phyloP scores from a whole-genome alignment of 1,140 invertebrate genomes.

The Hyposmocoma kahamanoa region DNA sequence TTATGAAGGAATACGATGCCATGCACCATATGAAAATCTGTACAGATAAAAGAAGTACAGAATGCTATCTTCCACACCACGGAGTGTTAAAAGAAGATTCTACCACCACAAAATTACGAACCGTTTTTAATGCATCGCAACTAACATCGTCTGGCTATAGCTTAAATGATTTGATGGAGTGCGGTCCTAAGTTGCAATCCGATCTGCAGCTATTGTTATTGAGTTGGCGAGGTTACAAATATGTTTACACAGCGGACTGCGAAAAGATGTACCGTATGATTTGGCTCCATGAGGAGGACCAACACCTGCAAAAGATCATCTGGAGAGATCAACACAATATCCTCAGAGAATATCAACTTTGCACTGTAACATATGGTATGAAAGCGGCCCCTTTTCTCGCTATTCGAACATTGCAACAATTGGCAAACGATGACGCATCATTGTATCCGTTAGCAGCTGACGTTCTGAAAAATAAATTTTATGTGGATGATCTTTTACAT shows the following conservation, averaged over 20 bases:
- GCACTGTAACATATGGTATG: not conserved
- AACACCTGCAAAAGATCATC: slow-evolving; percentile 21
- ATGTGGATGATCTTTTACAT: not conserved
- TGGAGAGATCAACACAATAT: slow-evolving; percentile 10
- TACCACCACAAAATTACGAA: not conserved
- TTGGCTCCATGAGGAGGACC: slow-evolving; percentile 21
- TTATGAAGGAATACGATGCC: not conserved
- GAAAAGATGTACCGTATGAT: slow-evolving; percentile 50
- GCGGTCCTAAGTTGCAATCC: not conserved
- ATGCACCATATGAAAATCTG: not conserved
- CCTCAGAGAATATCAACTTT: not conserved
- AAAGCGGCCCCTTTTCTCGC: not conserved
- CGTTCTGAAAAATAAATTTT: not conserved
- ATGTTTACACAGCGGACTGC: slow-evolving; percentile 30
- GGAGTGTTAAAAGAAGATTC: not conserved
- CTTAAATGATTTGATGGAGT: not conserved
- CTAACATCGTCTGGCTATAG: not conserved
- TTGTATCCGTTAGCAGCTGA: not conserved
- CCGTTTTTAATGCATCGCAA: not conserved
- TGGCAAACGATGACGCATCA: not conserved
- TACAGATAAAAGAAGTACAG: not conserved
- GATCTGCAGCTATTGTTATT: not conserved
- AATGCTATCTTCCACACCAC: not conserved
- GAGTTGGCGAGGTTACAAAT: slow-evolving; percentile 9
- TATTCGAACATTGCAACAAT: not conserved